Evolutionary conservation across 2,113 vertebrate genomes (phyloP), one percentile per base, ranked within the genome.

Genomic region (Macquaria australasica): DNA sequence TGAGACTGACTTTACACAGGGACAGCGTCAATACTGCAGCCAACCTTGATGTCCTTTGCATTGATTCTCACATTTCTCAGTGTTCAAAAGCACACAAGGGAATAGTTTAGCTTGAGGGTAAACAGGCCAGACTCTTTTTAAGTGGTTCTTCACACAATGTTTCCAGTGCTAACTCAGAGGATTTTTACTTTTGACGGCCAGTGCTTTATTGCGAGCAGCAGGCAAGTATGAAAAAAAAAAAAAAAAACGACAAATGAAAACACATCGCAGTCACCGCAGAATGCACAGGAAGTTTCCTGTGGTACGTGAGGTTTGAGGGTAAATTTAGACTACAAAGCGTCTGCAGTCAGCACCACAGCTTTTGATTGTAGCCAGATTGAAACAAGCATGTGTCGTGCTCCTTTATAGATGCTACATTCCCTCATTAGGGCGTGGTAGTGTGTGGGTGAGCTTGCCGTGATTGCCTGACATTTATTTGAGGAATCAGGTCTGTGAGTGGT

Each of bases 201-300:
- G 53, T 11, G 25, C 48, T 83, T 85, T 70, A 87, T 89, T 73
- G 64, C 21, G 23, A 78, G 73, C 83, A 73, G 43, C 60, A 78
- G 79, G 53, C 8, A 8, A n/a, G 28, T 71, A 77, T 14, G 37
- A 56, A 56, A 25, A 25, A 73, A 73, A 72, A 72, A 72, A 68
- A 45, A 31, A 31, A 31, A 31, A 31, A 31, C 28, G 25, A 20
- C 48, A 20, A 71, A 68, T 23, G 59, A 69, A 84, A 84, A 83
- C 67, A 59, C 39, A 43, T 73, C 1, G 48, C 43, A 70, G 37
- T 28, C 25, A 43, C 85, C 58, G 0, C 85, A 82, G 81, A 89
- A 85, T 79, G 85, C 74, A 75, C 83, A 88, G 87, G 91, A 92
- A 88, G 91, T 86, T 89, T 89, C 78, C 64, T 77, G 83, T 2